Conservation (phyloP, 2,888 invertebrate genomes). For the Rhingia campestris region DNA sequence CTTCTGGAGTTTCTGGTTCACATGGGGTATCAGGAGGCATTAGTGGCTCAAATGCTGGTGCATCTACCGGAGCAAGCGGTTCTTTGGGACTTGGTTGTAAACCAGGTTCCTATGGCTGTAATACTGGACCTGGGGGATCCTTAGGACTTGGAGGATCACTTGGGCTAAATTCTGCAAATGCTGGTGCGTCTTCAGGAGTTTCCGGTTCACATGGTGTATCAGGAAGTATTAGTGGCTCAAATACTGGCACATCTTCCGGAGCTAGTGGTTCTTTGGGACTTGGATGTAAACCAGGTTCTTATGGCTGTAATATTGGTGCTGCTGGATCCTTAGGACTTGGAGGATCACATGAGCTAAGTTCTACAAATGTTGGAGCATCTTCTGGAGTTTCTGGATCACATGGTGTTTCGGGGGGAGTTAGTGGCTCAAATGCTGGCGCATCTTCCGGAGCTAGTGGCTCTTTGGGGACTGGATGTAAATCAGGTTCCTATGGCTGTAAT, state of each 20-base stretch:
- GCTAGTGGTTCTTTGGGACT: background rate
- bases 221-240: background rate
- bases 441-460: no score
- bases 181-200: slow-evolving; percentile 1
- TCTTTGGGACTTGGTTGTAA: background rate
- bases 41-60: no score
- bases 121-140: no score
- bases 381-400: background rate
- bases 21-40: background rate
- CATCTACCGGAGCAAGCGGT: background rate
- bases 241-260: slow-evolving; percentile 4
- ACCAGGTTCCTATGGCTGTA: no score
- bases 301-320: no score
- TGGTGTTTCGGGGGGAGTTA: background rate
- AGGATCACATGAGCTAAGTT: slow-evolving; percentile 12
- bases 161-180: background rate
- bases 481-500: no score
- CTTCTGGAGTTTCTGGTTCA: no score
- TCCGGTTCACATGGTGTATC: background rate
- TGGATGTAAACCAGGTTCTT: background rate
- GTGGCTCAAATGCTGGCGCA: background rate
- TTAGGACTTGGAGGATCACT: no score
- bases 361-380: background rate
- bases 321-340: background rate
- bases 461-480: no score